These are phyloP conservation scores for Apis laboriosa DNA, from an alignment of 1,140 invertebrate genomes.

Conservation along the genomic window DNA sequence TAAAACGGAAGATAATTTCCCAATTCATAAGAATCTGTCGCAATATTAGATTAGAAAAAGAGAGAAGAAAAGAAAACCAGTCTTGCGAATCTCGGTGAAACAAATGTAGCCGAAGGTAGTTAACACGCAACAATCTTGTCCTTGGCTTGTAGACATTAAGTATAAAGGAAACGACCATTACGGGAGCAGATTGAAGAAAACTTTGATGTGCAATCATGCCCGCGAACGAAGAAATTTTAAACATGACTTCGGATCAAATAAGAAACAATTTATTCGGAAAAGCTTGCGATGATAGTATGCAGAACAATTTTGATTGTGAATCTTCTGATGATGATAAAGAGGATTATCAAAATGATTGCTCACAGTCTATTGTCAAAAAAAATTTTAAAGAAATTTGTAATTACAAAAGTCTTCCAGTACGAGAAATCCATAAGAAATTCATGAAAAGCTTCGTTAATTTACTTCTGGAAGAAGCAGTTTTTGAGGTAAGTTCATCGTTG, in stretches of 20 bases:
- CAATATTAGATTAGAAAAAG: not conserved
- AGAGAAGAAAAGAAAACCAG: conserved; percentile 18
- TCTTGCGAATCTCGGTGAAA: conserved; percentile 1
- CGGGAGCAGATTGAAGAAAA: conserved; percentile 64
- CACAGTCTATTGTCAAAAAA: not conserved
- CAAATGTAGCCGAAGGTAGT: conserved; percentile 19
- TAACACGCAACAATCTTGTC: conserved; percentile 39
- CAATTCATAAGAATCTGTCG: not conserved
- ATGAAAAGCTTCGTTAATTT: conserved; percentile 86
- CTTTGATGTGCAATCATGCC: conserved; percentile 69
- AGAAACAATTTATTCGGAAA: not conserved
- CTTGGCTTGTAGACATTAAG: conserved; percentile 51
- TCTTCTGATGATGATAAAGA: not conserved
- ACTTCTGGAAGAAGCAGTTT: conserved; percentile 87
- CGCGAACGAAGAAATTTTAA: conserved; percentile 68
- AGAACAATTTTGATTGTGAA: not conserved
- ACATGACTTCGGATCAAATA: conserved; percentile 51
- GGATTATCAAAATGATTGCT: not conserved
- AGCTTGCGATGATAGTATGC: not conserved
- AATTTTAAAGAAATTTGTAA: not conserved
- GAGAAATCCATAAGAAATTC: conserved; percentile 86
- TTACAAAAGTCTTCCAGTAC: conserved; percentile 80
- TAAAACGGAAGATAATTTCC: not conserved
- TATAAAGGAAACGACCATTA: conserved; percentile 78
- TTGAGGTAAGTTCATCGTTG: conserved; percentile 81